Base-by-base conservation (phyloP, 2,113 vertebrate genomes). In the Pachypanchax playfairii region DNA sequence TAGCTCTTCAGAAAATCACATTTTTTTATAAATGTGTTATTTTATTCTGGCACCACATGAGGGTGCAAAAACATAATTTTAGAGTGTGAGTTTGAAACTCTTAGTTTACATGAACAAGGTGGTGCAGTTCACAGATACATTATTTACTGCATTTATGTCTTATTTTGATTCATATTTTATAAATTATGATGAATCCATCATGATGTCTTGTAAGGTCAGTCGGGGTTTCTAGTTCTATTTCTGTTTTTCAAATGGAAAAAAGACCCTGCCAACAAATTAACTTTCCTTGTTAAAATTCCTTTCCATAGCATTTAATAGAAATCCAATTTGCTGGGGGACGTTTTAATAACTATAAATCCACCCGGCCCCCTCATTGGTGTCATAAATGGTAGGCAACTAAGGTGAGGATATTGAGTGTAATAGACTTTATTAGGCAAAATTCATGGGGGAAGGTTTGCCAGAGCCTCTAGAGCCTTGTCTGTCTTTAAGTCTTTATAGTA, bases 331-430 rank as follows among this genome's bases (percentile, higher is more conserved):
- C 50, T 21, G 22, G 69, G 64, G 70, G 82, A 73, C 70, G 69
- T 87, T 90, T 87, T 89, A 85, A 85, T 70, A 75, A 61, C 76
- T 59, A 72, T 87, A 83, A 84, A 85, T 84, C 81, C 70, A 60
- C 51, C 48, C 18, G 56, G 70, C 47, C 61, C 68, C 46, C 71
- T 62, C 65, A 29, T 29, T 43, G 70, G 65, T 41, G 48, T 74
- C 50, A 77, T 85, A 67, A 73, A 78, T 47, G 63, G 54, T 70
- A 49, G 57, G 70, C 50, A 57, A 74, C 64, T 73, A 51, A 75
- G 78, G 75, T 73, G 74, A 84, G 58, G 56, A 78, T 75, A 78
- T 75, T 65, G 57, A 74, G 67, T 55, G 62, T 64, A 51, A 77
- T 81, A 26, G 77, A 77, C 67, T 79, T 80, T 71, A 82, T 82